Evolutionary conservation across 1,140 invertebrate genomes (phyloP).

Genomic region (Orchesella cincta): DNA sequence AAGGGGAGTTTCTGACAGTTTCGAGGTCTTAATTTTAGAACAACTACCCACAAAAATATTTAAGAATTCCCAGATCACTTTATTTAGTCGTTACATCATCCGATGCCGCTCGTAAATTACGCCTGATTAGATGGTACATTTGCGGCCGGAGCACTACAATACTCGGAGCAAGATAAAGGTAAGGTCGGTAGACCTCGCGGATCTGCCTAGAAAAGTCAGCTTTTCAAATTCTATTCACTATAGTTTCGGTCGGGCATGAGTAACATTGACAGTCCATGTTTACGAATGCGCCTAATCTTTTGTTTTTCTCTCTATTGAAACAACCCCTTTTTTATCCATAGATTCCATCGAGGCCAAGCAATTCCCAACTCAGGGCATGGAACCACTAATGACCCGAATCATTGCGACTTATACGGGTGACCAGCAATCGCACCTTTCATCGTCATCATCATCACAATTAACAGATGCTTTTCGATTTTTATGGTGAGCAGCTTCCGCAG

Average conservation of each 20-base stretch:
- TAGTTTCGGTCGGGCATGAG: background rate
- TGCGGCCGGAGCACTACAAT: background rate
- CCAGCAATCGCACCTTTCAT: background rate
- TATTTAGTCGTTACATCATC: too few species aligned
- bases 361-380: background rate
- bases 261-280: too few species aligned
- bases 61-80: background rate
- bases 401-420: too few species aligned
- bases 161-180: background rate
- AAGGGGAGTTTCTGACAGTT: constrained; percentile 22
- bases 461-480: background rate
- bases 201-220: background rate
- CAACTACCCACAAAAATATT: background rate
- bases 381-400: background rate
- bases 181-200: background rate
- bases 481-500: background rate
- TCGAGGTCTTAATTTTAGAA: constrained; percentile 6
- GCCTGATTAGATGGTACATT: too few species aligned
- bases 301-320: background rate
- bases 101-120: too few species aligned
- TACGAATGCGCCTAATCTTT: too few species aligned
- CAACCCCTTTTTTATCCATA: constrained; percentile 4
- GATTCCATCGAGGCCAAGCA: background rate
- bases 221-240: background rate
- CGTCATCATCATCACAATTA: background rate